Evolutionary conservation across 2,113 vertebrate species (phyloP), one percentile per base, ranked within the genome.

Genomic region (Puma concolor): DNA sequence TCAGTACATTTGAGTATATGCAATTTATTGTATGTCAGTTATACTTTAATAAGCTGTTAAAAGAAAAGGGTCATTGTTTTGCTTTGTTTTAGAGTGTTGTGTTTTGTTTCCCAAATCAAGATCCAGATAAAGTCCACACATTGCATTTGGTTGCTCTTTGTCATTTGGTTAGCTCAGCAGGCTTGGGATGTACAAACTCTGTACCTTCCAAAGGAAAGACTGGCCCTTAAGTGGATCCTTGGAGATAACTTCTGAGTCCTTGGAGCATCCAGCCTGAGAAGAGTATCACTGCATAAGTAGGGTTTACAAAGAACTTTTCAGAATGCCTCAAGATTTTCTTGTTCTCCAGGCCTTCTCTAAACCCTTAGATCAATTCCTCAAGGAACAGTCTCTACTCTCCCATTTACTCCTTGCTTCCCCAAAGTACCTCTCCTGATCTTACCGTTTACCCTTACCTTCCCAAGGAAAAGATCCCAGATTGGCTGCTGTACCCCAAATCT

Each of bases 1-100:
- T 17, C 52, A 44, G 29, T 87, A 80, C 4, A 41, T 82, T 74
- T 91, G 88, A 76, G 66, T 80, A 67, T 87, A 60, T 81, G 44
- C 50, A 66, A 77, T 83, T 76, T 84, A n/a, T 80, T 66, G 27
- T 38, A 31, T 91, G 44, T 86, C 54, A 94, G 5, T 60, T 74
- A 36, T 76, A 86, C 4, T 33, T 72, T 52, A 90, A 79, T 41
- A 50, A 82, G 12, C 48, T 82, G 6, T 77, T 91, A 50, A 86
- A 90, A 80, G 52, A 69, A 50, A 95, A 54, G 50, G 19, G 50
- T 71, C 33, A 17, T 85, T 66, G 36, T 83, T 80, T 77, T 54
- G 33, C 80, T 94, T 84, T 85, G 41, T 93, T 92, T 94, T 81
- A 83, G 19, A 95, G 57, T 92, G 60, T n/a, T 81, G 54, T 19